Evolutionary conservation across 2,113 vertebrate genomes (phyloP), one percentile per base, ranked within the genome.

Genomic region (Setophaga kirtlandii): DNA sequence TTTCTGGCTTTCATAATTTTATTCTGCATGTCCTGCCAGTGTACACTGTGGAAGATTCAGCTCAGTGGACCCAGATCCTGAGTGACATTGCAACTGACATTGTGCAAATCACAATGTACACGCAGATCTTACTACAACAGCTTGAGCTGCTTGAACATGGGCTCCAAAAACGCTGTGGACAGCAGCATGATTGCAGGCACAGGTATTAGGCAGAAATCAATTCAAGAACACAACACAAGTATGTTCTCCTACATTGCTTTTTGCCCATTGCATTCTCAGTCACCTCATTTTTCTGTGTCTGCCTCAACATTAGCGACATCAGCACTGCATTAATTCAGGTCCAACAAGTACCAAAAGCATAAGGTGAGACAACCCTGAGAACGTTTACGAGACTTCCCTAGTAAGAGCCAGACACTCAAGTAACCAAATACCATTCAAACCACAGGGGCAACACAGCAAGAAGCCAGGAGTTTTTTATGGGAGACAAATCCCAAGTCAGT

Each of bases 301-400:
- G 53, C 35, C 42, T 55, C 47, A 60, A 42, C 42, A n/a, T 31
- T 15, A 50, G 56, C 44, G 47, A 42, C 24, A 37, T 16, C 35
- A 49, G 58, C 59, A 33, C 5, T 22, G 33, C 55, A 44, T 42
- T 73, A 49, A 74, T 21, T 58, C 50, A 20, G 0, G 15, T 37
- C n/a, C 14, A 49, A 67, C 30, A 69, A 83, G 60, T 9, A 69
- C 24, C 37, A 65, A 80, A 86, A 91, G 39, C n/a, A 49, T 18
- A 28, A 50, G 55, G 67, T 16, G 25, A 78, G 68, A 60, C 42
- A 91, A 69, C 21, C 14, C 37, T 41, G 46, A 65, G 49, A 16
- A 73, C 0, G 1, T 55, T 41, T 31, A 41, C 0, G 0, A 63
- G 58, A 41, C n/a, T 42, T 11, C 33, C 56, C 41, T 65, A 33